Evolutionary conservation across 2,888 invertebrate species (phyloP), one percentile per base, ranked within the genome.

Genomic region (Parelbella ahira): DNA sequence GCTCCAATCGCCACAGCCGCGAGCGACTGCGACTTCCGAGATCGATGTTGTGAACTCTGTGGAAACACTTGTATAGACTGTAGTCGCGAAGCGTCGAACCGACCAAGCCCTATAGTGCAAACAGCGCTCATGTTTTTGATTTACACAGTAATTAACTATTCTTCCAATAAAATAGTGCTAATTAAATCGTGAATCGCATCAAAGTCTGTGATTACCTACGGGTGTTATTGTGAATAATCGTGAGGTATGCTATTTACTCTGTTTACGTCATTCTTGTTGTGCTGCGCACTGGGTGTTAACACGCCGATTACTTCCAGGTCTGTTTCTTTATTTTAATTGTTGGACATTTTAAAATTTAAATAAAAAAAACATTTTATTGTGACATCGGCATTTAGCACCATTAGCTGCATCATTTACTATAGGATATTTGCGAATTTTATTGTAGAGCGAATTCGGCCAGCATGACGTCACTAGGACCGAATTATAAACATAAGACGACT

Each of bases 391-490:
- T 37, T 37, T 30, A 43, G n/a, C n/a, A n/a, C n/a, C n/a, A n/a
- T n/a, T n/a, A 34, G 47, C 52, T 53, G 50, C 55, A 57, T 50
- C 52, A 59, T 56, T 7, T 1, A 12, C 3, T 1, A 4, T 54
- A 27, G 45, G 50, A 54, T 8, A 58, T 46, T 61, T 58, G 59
- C 57, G 52, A 49, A 55, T 60, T 68, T 64, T 50, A 51, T 52
- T 66, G 58, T 63, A 60, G 51, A 61, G 62, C 64, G 71, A 78
- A 76, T 76, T 81, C 61, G 65, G 75, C 72, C 72, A 63, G 68
- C 63, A 77, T 86, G 86, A 84, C 86, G 86, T 86, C 86, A 86
- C 60, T 53, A 70, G 61, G 58, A 68, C 71, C 75, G 80, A 83
- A 76, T 80, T 84, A 83, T 74, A 82, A 78, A 82, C 82, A 77